Evolutionary conservation across 2,888 invertebrate species (phyloP).

Genomic region (Parasteatoda lunata): DNA sequence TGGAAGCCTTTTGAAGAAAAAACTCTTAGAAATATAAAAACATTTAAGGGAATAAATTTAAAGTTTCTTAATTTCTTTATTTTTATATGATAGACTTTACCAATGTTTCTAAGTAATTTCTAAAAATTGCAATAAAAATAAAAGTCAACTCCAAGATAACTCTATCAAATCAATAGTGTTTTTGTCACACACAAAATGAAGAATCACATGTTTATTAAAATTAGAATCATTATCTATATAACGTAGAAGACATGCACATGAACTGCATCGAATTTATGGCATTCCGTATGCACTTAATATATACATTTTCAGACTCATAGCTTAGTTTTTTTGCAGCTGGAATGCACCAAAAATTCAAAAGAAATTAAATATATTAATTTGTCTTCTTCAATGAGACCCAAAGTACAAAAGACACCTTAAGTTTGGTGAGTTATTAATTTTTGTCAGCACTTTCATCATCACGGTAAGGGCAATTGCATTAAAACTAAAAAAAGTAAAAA

Average conservation of each 20-base stretch:
- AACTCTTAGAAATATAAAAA: too few species aligned
- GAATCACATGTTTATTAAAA: too few species aligned
- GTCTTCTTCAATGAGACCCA: too few species aligned
- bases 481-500: slow-evolving; percentile 77
- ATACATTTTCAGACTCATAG: slow-evolving; percentile 73
- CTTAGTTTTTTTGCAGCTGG: slow-evolving; percentile 22
- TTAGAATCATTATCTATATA: background rate
- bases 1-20: too few species aligned
- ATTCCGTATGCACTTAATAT: slow-evolving; percentile 85
- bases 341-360: slow-evolving; percentile 20
- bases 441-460: slow-evolving; percentile 81
- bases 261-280: slow-evolving; percentile 90
- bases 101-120: too few species aligned
- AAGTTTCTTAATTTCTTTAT: too few species aligned
- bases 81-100: too few species aligned
- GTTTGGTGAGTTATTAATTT: slow-evolving; percentile 69
- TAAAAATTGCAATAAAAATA: too few species aligned
- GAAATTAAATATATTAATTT: background rate
- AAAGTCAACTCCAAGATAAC: too few species aligned
- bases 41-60: too few species aligned
- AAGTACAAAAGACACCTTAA: background rate
- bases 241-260: slow-evolving; percentile 77
- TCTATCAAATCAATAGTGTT: too few species aligned
- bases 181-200: too few species aligned
- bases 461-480: slow-evolving; percentile 83